Conservation (phyloP, 2,797 vertebrate genomes). For the Hydrophis major region DNA sequence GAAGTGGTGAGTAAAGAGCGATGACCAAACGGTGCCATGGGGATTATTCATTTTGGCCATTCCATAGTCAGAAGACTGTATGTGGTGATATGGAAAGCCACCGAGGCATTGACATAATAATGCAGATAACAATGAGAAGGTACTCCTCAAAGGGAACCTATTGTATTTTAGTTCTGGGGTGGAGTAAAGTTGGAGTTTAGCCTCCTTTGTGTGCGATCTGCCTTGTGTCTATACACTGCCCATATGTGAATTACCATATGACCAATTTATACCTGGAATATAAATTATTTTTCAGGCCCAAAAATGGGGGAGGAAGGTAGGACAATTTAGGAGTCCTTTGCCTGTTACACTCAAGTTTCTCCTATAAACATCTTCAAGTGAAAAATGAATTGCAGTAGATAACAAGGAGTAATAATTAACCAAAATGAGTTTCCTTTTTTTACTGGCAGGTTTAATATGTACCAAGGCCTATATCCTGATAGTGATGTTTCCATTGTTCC, state of each 20-base stretch:
- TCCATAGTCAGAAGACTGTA: not conserved
- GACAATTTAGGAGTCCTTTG: not conserved
- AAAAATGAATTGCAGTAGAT: not conserved
- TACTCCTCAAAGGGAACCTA: not conserved
- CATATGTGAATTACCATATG: not conserved
- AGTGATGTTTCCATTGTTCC: fast-evolving
- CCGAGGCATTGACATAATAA: not conserved
- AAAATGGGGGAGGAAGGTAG: not conserved
- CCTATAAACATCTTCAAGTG: not conserved
- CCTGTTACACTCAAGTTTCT: not conserved
- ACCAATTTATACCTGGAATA: not conserved
- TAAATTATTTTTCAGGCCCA: not conserved
- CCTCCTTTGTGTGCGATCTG: no score
- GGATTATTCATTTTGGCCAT: no score
- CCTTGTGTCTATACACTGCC: not conserved
- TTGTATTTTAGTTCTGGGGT: not conserved
- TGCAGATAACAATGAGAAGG: not conserved
- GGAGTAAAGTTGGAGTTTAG: not conserved
- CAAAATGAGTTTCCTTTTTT: not conserved
- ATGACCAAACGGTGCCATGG: not conserved
- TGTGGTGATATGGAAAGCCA: not conserved
- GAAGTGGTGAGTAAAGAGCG: conserved; percentile 56
- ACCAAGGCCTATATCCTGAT: conserved; percentile 56
- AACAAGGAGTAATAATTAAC: not conserved
- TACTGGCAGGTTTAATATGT: conserved; percentile 61